Evolutionary conservation across 2,888 invertebrate species (phyloP).

Genomic region (Drosophila gaucha): DNA sequence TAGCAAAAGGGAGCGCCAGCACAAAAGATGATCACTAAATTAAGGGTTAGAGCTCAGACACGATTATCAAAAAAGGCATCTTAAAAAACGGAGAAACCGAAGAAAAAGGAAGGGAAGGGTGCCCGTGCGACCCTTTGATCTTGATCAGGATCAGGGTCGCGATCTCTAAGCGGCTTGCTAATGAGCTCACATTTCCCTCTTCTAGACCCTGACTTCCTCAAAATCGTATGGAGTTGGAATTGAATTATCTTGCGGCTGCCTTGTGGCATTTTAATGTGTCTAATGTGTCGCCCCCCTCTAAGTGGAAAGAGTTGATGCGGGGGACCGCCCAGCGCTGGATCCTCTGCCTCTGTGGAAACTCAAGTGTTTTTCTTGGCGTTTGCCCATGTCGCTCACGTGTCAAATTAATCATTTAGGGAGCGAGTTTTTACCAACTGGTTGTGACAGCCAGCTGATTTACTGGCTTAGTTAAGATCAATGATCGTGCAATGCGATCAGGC

Average conservation of each 20-base stretch:
- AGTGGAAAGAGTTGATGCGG: conserved; percentile 64
- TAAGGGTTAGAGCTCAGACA: conserved; percentile 66
- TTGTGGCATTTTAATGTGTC: conserved; percentile 77
- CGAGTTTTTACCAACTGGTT: conserved; percentile 17
- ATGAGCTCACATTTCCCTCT: conserved; percentile 64
- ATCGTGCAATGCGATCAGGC: conserved; percentile 37
- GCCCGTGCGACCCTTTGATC: conserved; percentile 50
- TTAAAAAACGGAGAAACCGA: conserved; percentile 40
- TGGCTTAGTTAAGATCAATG: conserved; percentile 55
- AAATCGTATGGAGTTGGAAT: conserved; percentile 44
- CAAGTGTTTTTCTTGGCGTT: conserved; percentile 55
- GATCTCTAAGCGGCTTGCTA: conserved; percentile 69
- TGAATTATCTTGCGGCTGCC: conserved; percentile 65
- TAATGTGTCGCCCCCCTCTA: conserved; percentile 65
- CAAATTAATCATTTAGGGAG: conserved; percentile 71
- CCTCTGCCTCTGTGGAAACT: conserved; percentile 14
- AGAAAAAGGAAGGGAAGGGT: conserved; percentile 44
- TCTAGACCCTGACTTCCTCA: conserved; percentile 45
- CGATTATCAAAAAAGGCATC: conserved; percentile 47
- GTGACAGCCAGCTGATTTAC: conserved; percentile 71
- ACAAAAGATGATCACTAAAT: conserved; percentile 61
- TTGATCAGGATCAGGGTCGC: conserved; percentile 57
- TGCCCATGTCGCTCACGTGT: conserved; percentile 73
- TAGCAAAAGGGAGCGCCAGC: conserved; percentile 41
- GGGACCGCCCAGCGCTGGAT: conserved; percentile 63